These are phyloP conservation scores for Belonocnema kinseyi DNA, from an alignment of 1,140 invertebrate genomes.

Conservation along the genomic window DNA sequence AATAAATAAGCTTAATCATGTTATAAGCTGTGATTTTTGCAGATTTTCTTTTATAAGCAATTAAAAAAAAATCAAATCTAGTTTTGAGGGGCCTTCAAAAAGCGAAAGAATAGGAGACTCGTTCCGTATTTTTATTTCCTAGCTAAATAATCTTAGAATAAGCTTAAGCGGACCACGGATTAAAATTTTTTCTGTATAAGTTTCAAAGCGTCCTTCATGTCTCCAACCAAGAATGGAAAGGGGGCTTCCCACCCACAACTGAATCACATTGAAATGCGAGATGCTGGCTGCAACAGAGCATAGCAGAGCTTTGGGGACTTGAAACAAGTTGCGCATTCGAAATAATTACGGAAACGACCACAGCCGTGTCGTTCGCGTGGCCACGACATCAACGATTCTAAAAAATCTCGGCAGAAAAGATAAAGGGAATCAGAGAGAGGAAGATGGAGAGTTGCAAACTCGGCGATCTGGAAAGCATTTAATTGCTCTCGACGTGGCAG, in stretches of 20 bases:
- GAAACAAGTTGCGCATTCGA: slow-evolving; percentile 41
- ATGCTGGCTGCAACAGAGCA: slow-evolving; percentile 7
- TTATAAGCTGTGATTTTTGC: too few species aligned
- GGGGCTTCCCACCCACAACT: slow-evolving; percentile 4
- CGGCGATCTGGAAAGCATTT: background rate
- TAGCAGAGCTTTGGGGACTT: slow-evolving; percentile 33
- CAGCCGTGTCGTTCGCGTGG: background rate
- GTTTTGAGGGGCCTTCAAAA: too few species aligned
- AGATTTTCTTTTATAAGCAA: too few species aligned
- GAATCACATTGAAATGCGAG: slow-evolving; percentile 47
- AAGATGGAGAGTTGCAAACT: background rate
- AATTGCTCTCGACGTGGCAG: background rate
- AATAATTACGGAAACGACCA: slow-evolving; percentile 41
- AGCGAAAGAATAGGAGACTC: background rate
- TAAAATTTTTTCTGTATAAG: slow-evolving; percentile 30
- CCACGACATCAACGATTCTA: slow-evolving; percentile 4
- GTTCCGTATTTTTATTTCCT: background rate
- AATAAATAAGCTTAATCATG: too few species aligned
- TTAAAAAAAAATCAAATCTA: too few species aligned
- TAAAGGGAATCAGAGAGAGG: background rate
- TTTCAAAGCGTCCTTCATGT: slow-evolving; percentile 26
- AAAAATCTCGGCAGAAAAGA: background rate
- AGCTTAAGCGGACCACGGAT: slow-evolving; percentile 3
- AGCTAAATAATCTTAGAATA: slow-evolving; percentile 9
- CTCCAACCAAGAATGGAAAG: background rate